Base-by-base conservation (phyloP, 2,888 invertebrate species). In the Odontocolon sp. region DNA sequence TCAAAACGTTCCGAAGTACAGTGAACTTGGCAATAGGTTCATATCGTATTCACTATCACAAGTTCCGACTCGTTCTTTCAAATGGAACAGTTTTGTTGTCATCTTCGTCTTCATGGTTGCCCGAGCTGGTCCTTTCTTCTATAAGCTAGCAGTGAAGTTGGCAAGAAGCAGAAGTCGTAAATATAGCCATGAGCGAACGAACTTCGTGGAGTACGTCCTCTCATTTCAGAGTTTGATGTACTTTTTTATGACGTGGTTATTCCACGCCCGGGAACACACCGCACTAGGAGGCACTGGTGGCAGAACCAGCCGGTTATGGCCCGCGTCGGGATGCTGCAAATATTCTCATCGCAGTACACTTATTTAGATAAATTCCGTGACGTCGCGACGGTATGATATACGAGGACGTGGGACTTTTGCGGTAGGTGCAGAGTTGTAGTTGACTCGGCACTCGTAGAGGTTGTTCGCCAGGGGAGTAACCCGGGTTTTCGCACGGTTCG, bases 101-200 rank as follows among this genome's bases (percentile, higher is more conserved):
- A 26, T 26, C 36, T 23, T 33, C 11, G 31, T 57, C 61, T 61
- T 63, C 45, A 56, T 33, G 40, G 26, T 40, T 45, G 45, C 36
- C 3, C 11, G 40, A 16, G 50, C 28, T 33, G 42, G 47, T 69
- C 14, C 23, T 33, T 33, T 33, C 50, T 31, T 21, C 5, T 36
- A 33, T 26, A 21, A 36, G 38, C 54, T 18, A 28, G 14, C 9
- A 14, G 4, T 38, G 63, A 56, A 50, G 54, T 57, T 66, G 52
- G 52, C 36, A 70, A 76, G 70, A 70, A 70, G 9, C 52, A 66
- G 66, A 70, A 61, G 52, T 76, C 59, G 54, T 70, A 76, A 70
- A 70, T 70, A 59, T 50, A 66, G 47, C 47, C 16, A 18, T 21
- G 40, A 61, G 23, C 23, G 63, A 38, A 18, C 11, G 33, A 42